Conservation (phyloP, 2,113 vertebrate species). For the Amphilophus citrinellus region DNA sequence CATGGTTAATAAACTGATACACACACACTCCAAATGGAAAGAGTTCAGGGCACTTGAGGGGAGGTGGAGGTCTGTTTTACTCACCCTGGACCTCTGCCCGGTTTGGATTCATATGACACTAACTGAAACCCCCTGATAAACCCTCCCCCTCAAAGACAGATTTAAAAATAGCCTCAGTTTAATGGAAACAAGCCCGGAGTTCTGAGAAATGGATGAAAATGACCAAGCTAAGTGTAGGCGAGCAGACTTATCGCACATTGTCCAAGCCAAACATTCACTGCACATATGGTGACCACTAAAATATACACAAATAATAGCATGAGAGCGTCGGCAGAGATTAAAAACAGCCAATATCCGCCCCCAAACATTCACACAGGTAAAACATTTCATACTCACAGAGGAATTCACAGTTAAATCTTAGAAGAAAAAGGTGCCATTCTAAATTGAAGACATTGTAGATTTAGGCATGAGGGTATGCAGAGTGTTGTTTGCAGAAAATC, state of each 20-base stretch:
- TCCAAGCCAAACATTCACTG: slow-evolving; percentile 58
- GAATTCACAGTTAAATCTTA: slow-evolving; percentile 9
- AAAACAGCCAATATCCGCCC: not conserved
- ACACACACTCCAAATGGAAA: slow-evolving; percentile 43
- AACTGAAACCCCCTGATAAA: slow-evolving; percentile 44
- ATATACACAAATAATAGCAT: slow-evolving; percentile 49
- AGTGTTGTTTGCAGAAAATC: slow-evolving; percentile 47
- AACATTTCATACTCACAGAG: not conserved
- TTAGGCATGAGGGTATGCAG: slow-evolving; percentile 24
- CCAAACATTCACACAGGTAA: slow-evolving; percentile 11
- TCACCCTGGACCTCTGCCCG: slow-evolving; percentile 70
- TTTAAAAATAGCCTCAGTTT: slow-evolving; percentile 80
- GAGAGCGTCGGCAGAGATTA: not conserved
- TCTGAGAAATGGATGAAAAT: slow-evolving; percentile 73
- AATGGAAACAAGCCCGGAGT: slow-evolving; percentile 68
- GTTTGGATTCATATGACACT: slow-evolving; percentile 75
- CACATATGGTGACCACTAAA: slow-evolving; percentile 64
- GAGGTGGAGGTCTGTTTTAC: slow-evolving; percentile 52
- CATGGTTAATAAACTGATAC: slow-evolving; percentile 61
- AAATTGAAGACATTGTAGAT: slow-evolving; percentile 48
- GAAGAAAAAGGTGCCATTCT: slow-evolving; percentile 3
- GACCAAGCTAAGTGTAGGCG: slow-evolving; percentile 57
- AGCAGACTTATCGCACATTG: slow-evolving; percentile 63
- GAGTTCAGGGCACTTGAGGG: slow-evolving; percentile 23
- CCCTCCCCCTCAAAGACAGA: slow-evolving; percentile 30